A percentile compares a stretch with the other conserved stretches of the same genome.
phyloP scores from a whole-genome alignment of 2,113 vertebrate species.

The Helogale parvula region DNA sequence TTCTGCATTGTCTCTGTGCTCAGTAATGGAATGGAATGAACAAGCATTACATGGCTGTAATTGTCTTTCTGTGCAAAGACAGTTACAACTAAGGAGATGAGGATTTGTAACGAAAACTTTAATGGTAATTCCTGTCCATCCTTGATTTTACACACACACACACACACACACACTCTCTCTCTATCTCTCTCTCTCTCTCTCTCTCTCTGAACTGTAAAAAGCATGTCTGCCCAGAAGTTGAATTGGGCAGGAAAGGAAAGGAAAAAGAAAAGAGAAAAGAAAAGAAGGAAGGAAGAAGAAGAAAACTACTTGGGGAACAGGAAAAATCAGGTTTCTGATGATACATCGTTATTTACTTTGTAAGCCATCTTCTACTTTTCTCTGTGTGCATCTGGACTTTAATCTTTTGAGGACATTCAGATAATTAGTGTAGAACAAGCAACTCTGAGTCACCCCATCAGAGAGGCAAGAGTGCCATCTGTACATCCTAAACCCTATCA shows the following conservation, averaged over 20 bases:
- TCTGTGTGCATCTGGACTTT: neutral
- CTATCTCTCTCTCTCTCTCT: too few species aligned
- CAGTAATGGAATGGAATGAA: neutral
- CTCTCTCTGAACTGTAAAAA: neutral
- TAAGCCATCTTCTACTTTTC: neutral
- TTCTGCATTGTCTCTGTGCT: neutral
- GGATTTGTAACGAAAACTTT: neutral
- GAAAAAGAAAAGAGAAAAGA: too few species aligned
- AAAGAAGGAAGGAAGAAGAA: neutral
- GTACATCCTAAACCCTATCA: neutral
- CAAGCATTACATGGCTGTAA: neutral
- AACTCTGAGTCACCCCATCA: neutral
- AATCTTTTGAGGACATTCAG: neutral
- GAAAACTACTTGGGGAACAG: neutral
- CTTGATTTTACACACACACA: neutral
- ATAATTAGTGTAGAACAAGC: neutral
- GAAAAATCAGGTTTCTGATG: neutral
- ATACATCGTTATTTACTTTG: neutral
- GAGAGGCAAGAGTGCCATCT: neutral
- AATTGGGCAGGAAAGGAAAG: neutral
- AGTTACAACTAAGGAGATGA: neutral
- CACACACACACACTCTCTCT: neutral
- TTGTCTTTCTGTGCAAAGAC: conserved; percentile 7
- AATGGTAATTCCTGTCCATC: neutral
- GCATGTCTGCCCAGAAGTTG: neutral